Percentiles rank a stretch among this genome's conserved stretches.
phyloP scores from a whole-genome alignment of 2,888 invertebrate species.

The Melanostoma mellinum region DNA sequence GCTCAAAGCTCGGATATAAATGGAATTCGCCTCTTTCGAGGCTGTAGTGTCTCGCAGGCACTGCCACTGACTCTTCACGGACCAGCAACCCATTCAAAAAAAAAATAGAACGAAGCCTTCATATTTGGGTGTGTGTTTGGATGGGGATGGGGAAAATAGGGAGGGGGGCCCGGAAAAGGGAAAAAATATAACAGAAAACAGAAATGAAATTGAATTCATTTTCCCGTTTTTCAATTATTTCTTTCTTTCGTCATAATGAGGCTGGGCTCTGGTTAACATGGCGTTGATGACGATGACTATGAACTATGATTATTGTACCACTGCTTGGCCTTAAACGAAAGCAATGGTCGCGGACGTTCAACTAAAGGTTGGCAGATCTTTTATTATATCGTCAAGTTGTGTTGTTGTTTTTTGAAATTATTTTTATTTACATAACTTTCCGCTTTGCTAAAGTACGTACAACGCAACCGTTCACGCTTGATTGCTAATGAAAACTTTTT shows the following conservation, averaged over 20 bases:
- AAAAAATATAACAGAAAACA: background rate
- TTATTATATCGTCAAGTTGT: constrained; percentile 59
- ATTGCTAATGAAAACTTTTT: constrained; percentile 46
- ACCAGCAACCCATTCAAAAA: constrained; percentile 32
- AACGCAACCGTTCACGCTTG: constrained; percentile 34
- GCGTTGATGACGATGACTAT: constrained; percentile 8
- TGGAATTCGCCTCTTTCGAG: constrained; percentile 19
- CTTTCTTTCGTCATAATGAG: constrained; percentile 34
- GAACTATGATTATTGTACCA: constrained; percentile 3
- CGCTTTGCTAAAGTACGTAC: background rate
- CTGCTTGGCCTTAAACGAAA: too few species aligned
- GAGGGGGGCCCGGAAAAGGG: too few species aligned
- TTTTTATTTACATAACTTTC: constrained; percentile 24
- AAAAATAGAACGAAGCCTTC: constrained; percentile 23
- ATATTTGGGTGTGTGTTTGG: constrained; percentile 9
- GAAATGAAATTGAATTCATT: constrained; percentile 56
- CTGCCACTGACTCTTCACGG: background rate
- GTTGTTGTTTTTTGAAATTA: constrained; percentile 34
- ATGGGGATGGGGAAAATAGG: background rate
- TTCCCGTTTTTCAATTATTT: constrained; percentile 43
- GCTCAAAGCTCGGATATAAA: constrained; percentile 13
- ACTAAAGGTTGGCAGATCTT: constrained; percentile 38
- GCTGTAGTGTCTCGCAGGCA: constrained; percentile 9
- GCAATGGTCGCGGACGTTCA: too few species aligned
- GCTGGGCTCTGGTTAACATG: constrained; percentile 16